phyloP scores from a whole-genome alignment of 2,888 invertebrate species.

The Hyles lineata region DNA sequence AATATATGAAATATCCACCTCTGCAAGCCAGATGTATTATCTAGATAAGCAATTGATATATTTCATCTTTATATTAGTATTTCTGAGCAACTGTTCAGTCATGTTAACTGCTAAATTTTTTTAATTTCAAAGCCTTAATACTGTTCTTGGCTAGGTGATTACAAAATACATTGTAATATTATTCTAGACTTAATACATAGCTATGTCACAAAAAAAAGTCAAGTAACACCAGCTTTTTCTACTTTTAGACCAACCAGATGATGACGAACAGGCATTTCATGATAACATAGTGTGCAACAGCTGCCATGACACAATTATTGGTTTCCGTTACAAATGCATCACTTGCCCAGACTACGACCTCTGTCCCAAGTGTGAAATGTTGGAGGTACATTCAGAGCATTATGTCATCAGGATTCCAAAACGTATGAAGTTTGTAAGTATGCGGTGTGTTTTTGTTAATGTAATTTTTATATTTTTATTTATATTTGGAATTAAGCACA shows the following conservation, averaged over 20 bases:
- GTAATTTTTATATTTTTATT: neutral
- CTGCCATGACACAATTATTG: constrained; percentile 87
- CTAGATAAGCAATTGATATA: no score
- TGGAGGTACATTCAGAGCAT: constrained; percentile 89
- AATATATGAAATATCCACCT: no score
- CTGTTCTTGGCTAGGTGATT: no score
- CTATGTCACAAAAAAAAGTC: no score
- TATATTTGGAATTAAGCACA: neutral
- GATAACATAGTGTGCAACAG: constrained; percentile 88
- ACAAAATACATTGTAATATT: no score
- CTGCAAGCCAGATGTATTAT: no score
- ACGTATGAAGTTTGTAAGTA: constrained; percentile 69
- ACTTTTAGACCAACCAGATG: constrained; percentile 40
- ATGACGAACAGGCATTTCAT: constrained; percentile 59
- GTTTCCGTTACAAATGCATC: constrained; percentile 93
- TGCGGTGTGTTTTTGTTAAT: neutral
- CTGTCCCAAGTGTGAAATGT: constrained; percentile 89
- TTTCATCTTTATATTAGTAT: no score
- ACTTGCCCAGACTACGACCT: constrained; percentile 92
- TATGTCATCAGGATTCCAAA: constrained; percentile 89
- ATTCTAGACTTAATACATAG: no score
- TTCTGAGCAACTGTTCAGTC: no score
- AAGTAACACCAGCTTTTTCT: no score
- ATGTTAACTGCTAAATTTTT: no score
- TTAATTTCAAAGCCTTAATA: no score